These are phyloP conservation scores for Miltochrista miniata DNA, from an alignment of 2,888 invertebrate genomes.

Conservation along the genomic window DNA sequence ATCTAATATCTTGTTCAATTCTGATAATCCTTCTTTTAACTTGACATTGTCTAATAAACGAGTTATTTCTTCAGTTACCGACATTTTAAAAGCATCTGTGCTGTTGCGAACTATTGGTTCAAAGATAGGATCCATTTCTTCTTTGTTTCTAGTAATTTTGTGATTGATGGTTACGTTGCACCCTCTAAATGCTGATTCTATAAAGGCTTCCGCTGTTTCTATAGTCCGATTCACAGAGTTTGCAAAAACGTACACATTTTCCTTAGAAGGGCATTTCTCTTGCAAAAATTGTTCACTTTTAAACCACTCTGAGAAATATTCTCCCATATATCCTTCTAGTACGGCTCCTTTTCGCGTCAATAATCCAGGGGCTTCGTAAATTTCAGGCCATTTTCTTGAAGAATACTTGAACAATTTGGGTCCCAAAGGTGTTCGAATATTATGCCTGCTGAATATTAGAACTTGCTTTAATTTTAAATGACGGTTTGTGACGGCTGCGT, in stretches of 20 bases:
- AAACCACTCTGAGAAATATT: constrained; percentile 29
- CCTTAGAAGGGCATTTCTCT: constrained; percentile 18
- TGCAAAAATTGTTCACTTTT: constrained; percentile 15
- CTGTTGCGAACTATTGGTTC: constrained; percentile 1
- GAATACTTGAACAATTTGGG: constrained; percentile 8
- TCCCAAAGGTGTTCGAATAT: constrained; percentile 21
- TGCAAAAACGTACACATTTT: constrained; percentile 13
- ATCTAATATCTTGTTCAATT: constrained; percentile 23
- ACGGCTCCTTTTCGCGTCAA: constrained; percentile 21
- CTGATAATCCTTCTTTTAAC: constrained; percentile 3
- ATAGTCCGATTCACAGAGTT: constrained; percentile 7
- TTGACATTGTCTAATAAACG: constrained; percentile 9
- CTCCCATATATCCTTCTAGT: constrained; percentile 25
- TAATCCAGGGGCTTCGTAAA: not conserved
- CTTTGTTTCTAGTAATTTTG: not conserved
- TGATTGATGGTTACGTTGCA: constrained; percentile 3
- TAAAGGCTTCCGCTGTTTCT: constrained; percentile 6
- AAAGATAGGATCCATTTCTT: constrained; percentile 18
- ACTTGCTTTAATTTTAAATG: constrained; percentile 26
- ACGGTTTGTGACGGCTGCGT: not conserved
- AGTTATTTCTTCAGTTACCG: constrained; percentile 10
- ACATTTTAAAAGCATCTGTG: constrained; percentile 8
- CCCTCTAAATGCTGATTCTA: constrained; percentile 3
- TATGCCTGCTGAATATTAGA: constrained; percentile 27
- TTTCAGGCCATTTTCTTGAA: constrained; percentile 15